Evolutionary conservation across 2,113 vertebrate species (phyloP), one percentile per base, ranked within the genome.

Genomic region (Butastur rufipennis): DNA sequence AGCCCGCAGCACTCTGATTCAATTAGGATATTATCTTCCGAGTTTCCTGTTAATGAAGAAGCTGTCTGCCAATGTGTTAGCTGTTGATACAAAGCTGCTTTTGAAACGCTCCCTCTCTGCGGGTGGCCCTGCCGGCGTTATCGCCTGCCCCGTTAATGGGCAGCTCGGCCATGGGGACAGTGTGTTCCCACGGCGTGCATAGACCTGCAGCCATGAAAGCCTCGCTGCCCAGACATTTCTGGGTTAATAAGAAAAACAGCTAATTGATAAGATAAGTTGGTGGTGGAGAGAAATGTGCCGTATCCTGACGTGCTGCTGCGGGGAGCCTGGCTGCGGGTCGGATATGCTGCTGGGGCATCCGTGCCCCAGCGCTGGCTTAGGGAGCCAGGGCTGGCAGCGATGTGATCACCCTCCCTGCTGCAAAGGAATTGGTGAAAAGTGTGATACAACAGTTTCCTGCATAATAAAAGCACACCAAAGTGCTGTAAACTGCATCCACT

Each of bases 21-120:
- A 79, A 94, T 96, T 96, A 97, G 88, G 87, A 29, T 56, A 40
- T 97, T 95, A 94, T 82, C 93, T 91, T 13, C 11, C 0, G 0
- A 20, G 70, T 59, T 95, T 85, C 93, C 93, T 85, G 70, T 45
- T 75, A 77, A 19, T 53, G 91, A 56, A 81, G 93, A 55, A 79
- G 70, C 68, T 87, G 75, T 26, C 73, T 96, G 82, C 62, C 79
- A 38, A 4, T 5, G 16, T 66, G 72, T 40, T 90, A 47, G 74
- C 81, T 86, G 59, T 36, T 81, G 86, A 36, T 61, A 25, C 65
- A 47, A 56, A 95, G 91, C 91, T 87, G 86, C 70, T 20, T 53
- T 93, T 42, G 77, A 27, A 42, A 81, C 68, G 84, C 52, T 84
- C 23, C 9, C 29, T 61, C 40, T 36, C 29, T 61, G 58, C 0